These are phyloP conservation scores for Malurus elegans DNA, from an alignment of 2,113 vertebrate species.

Conservation along the genomic window DNA sequence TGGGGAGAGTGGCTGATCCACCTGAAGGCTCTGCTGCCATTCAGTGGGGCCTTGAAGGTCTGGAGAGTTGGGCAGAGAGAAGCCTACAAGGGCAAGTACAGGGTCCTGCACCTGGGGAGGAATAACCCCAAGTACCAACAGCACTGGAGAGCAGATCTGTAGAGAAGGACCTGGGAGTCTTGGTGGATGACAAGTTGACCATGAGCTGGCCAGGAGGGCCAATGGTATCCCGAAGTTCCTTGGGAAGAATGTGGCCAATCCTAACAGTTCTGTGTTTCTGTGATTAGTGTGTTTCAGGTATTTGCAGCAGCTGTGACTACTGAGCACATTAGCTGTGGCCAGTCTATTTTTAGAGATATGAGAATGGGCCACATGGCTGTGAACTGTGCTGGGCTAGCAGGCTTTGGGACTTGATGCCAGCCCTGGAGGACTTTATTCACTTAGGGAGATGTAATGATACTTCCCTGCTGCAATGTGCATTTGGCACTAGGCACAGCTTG, in stretches of 20 bases:
- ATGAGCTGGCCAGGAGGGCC: neutral
- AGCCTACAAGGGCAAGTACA: neutral
- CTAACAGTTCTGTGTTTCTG: neutral
- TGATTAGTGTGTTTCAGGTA: neutral
- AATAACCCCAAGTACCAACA: neutral
- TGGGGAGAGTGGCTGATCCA: neutral
- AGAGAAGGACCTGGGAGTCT: neutral
- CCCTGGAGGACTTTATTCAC: neutral
- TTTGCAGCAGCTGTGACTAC: neutral
- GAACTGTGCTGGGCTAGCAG: neutral
- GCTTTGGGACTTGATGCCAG: neutral
- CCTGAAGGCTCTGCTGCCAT: neutral
- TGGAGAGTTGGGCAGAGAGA: neutral
- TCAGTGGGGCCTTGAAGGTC: neutral
- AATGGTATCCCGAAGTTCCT: fast-evolving
- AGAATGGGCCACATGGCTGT: neutral
- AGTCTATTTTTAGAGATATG: neutral
- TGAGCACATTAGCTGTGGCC: fast-evolving
- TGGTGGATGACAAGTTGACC: fast-evolving
- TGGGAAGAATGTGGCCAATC: neutral
- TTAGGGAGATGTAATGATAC: neutral
- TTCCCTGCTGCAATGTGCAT: fast-evolving
- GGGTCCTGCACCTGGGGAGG: neutral
- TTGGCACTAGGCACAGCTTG: fast-evolving
- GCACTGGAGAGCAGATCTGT: neutral